Evolutionary conservation across 1,140 invertebrate genomes (phyloP).

Genomic region (Grapholita molesta): DNA sequence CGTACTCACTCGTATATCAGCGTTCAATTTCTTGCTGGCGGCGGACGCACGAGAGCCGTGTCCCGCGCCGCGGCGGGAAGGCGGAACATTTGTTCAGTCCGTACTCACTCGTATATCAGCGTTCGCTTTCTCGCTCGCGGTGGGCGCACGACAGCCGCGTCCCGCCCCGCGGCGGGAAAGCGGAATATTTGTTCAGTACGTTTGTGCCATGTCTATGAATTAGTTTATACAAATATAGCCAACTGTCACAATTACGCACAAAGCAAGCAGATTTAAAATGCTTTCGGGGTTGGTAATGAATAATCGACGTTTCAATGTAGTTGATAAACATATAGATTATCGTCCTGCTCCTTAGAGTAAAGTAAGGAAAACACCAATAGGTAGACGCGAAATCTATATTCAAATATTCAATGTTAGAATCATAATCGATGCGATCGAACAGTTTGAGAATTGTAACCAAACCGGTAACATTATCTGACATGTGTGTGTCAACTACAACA

Average conservation of each 20-base stretch:
- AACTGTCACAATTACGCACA: conserved; percentile 60
- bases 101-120: too few species aligned
- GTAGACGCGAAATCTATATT: conserved; percentile 61
- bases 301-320: conserved; percentile 26
- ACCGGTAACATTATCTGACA: background rate
- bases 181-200: background rate
- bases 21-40: background rate
- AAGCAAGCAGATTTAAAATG: conserved; percentile 40
- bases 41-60: background rate
- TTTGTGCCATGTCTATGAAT: background rate
- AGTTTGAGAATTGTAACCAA: background rate
- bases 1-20: too few species aligned
- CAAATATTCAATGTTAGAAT: conserved; percentile 15
- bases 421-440: background rate
- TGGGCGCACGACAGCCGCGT: background rate
- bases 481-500: background rate
- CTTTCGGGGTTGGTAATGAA: conserved; percentile 55
- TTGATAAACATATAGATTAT: conserved; percentile 1
- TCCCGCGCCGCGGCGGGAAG: background rate
- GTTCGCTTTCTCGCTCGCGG: background rate
- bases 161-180: background rate
- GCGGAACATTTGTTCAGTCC: background rate
- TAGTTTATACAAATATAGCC: conserved; percentile 11
- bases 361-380: conserved; percentile 68
- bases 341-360: conserved; percentile 42